Evolutionary conservation across 1,140 invertebrate genomes (phyloP), one percentile per base, ranked within the genome.

Genomic region (Popillia japonica): DNA sequence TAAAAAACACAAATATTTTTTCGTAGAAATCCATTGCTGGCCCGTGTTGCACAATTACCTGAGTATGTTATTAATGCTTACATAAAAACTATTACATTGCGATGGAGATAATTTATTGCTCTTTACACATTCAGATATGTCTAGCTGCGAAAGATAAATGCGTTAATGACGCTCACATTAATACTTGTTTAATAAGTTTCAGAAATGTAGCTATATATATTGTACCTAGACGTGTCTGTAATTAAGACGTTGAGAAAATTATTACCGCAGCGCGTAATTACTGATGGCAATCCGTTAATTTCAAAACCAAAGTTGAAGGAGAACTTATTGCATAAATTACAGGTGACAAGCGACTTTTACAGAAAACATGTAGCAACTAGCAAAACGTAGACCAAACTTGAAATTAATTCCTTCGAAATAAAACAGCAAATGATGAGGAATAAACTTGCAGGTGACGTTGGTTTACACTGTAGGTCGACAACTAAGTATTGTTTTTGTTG

Each of bases 101-200:
- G 11, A 68, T 14, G 61, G 11, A 22, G n/a, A 61, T 27, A 68
- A 68, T 68, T 68, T 68, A 68, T 68, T 14, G 61, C 61, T 27
- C 22, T 14, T 68, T 11, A 22, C 22, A 14, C 27, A 68, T 68
- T 17, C 22, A 68, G 14, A 23, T 68, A 68, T 14, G 22, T 34
- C 61, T 68, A 22, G 22, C 22, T 68, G 20, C 8, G 22, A 68
- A 68, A 68, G 61, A 68, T 68, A 68, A 68, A 68, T 68, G 61
- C 22, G 20, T 23, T 68, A 68, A 68, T 68, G 61, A 68, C 61
- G 61, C 22, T 34, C 27, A 2, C 61, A 68, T 68, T 68, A 68
- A 68, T 68, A 68, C 61, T 68, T 68, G 22, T 68, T 68, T 68
- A 68, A 68, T 68, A 68, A 68, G 61, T 68, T 68, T 68, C 61